Evolutionary conservation across 2,797 vertebrate species (phyloP), one percentile per base, ranked within the genome.

Genomic region (Sylvia borin): DNA sequence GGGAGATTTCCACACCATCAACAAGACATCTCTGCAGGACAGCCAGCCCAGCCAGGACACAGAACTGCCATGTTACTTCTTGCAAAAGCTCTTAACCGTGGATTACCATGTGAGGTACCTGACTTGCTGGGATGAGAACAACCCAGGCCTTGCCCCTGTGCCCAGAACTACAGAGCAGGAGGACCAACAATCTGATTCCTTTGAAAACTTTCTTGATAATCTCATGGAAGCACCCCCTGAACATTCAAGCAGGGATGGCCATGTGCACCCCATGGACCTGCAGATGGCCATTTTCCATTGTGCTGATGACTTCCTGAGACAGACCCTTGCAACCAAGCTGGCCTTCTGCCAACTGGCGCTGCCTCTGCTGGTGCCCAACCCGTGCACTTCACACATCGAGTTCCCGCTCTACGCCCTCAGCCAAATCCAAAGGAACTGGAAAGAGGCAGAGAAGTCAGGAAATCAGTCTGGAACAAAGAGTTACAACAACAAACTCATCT

Each of bases 241-340:
- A n/a, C 3, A 16, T 61, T 25, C 38, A 20, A 9, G 3, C 11
- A 26, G 13, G 9, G 71, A 38, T 10, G 11, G 48, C 7, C 31
- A 3, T 0, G 85, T 98, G 36, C 97, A 98, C 91, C 98, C 98
- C 73, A 98, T 98, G 97, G 98, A 98, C 60, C 48, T 98, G 40
- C 98, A 98, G 73, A 98, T 98, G 98, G 97, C 97, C 25, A 91
- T 98, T 51, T 98, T 97, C 77, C 96, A 98, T 62, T 98, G 98
- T 8, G 97, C 98, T 58, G 97, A 98, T 77, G 75, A 95, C 36
- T 98, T 98, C 75, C 93, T 97, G 27, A 97, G 97, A 51, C 98
- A 98, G 88, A 93, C 94, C 70, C 87, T 98, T n/a, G 82, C 96
- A 3, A 97, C 76, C 27, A 98, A 98, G 48, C 95, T 98, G 15